These are phyloP conservation scores for Tineola bisselliella DNA, from an alignment of 2,888 invertebrate species.

Conservation along the genomic window DNA sequence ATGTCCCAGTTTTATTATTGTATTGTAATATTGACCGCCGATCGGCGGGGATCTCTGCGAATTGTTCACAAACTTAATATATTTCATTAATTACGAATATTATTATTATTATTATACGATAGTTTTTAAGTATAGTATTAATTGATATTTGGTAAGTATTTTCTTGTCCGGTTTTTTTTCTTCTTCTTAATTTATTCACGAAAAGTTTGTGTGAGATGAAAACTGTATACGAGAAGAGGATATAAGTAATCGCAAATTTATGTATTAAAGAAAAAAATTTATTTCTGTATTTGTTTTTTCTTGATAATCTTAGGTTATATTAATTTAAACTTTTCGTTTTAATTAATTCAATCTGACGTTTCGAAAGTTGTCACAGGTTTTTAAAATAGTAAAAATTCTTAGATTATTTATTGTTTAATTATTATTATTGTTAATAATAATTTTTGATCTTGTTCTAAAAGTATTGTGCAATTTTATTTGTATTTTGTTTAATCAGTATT, in stretches of 20 bases:
- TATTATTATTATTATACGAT: slow-evolving; percentile 61
- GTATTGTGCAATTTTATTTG: slow-evolving; percentile 4
- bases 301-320: too few relatives aligned
- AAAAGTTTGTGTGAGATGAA: too few relatives aligned
- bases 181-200: too few relatives aligned
- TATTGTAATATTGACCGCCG: neutral
- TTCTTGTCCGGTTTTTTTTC: slow-evolving; percentile 9
- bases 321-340: too few relatives aligned
- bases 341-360: too few relatives aligned
- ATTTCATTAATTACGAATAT: slow-evolving; percentile 1
- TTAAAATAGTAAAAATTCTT: too few relatives aligned
- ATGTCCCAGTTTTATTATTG: neutral
- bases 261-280: too few relatives aligned
- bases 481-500: neutral
- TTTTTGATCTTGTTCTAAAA: neutral
- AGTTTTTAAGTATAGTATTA: slow-evolving; percentile 38
- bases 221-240: too few relatives aligned
- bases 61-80: neutral
- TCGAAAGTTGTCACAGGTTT: too few relatives aligned
- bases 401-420: too few relatives aligned
- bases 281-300: too few relatives aligned
- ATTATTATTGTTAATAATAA: neutral
- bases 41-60: neutral
- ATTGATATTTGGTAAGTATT: slow-evolving; percentile 45
- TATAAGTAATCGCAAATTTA: too few relatives aligned